Evolutionary conservation across 2,113 vertebrate genomes (phyloP).

Genomic region (Tyto alba): DNA sequence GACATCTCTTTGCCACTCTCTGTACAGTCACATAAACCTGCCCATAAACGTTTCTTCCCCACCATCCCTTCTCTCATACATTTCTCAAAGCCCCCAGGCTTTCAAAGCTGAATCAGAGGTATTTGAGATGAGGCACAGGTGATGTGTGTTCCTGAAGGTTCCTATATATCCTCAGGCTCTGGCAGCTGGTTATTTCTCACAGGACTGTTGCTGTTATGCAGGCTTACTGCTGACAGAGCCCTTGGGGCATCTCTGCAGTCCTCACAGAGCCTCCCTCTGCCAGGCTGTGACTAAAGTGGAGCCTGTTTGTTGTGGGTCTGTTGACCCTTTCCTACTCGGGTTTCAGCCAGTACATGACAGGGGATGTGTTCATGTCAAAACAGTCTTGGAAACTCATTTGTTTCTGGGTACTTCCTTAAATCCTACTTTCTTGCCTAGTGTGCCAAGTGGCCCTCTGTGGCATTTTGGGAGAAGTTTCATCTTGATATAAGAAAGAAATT

Average conservation of each 20-base stretch:
- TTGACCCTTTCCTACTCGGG: neutral
- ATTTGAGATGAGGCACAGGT: neutral
- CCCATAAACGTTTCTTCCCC: neutral
- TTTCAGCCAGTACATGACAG: neutral
- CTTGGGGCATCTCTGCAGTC: neutral
- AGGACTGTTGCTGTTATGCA: neutral
- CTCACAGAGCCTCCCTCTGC: neutral
- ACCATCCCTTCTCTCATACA: neutral
- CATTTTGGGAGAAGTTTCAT: neutral
- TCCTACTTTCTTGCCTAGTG: neutral
- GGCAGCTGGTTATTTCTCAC: constrained; percentile 34
- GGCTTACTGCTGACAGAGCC: neutral
- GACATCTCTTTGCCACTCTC: neutral
- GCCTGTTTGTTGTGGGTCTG: neutral
- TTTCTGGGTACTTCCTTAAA: neutral
- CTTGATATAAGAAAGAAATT: neutral
- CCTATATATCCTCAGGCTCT: neutral
- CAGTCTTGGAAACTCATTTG: neutral
- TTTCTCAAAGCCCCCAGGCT: neutral
- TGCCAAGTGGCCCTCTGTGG: neutral
- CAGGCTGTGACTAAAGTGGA: neutral
- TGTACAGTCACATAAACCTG: neutral
- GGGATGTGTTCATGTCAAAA: neutral
- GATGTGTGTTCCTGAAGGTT: neutral
- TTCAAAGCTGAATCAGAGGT: neutral